Conservation (phyloP, 2,113 vertebrate species). For the Recurvirostra avosetta region DNA sequence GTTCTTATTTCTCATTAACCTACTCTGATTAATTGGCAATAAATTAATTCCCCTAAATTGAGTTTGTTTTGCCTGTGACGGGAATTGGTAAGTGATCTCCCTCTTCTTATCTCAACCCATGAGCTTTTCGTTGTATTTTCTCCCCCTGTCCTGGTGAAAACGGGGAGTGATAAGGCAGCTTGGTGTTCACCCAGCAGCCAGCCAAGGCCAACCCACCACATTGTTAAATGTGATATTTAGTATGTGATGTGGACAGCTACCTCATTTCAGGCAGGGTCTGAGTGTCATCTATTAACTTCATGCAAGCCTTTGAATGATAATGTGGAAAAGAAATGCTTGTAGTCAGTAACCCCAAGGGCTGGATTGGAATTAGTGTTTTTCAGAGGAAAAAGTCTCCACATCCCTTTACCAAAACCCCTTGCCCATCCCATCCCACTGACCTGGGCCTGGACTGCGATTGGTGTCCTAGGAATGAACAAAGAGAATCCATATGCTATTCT, state of each 20-base stretch:
- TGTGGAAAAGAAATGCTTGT: not conserved
- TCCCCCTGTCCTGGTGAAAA: not conserved
- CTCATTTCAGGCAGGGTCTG: not conserved
- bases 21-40: not conserved
- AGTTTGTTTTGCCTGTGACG: not conserved
- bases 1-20: not conserved
- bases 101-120: not conserved
- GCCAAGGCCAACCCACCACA: not conserved
- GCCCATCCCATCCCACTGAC: slow-evolving; percentile 40
- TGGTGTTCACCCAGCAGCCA: not conserved
- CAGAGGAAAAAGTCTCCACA: not conserved
- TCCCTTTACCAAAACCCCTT: slow-evolving; percentile 12
- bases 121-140: not conserved
- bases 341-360: not conserved
- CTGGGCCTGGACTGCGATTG: slow-evolving; percentile 5
- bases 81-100: not conserved
- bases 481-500: slow-evolving; percentile 36
- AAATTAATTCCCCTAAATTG: not conserved
- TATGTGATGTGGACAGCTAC: not conserved
- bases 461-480: slow-evolving; percentile 48
- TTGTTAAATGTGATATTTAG: not conserved
- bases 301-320: not conserved
- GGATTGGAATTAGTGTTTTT: not conserved
- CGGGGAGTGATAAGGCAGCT: not conserved
- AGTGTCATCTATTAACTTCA: not conserved